Base-by-base conservation (phyloP, 1,140 invertebrate species). In the Portunus trituberculatus region DNA sequence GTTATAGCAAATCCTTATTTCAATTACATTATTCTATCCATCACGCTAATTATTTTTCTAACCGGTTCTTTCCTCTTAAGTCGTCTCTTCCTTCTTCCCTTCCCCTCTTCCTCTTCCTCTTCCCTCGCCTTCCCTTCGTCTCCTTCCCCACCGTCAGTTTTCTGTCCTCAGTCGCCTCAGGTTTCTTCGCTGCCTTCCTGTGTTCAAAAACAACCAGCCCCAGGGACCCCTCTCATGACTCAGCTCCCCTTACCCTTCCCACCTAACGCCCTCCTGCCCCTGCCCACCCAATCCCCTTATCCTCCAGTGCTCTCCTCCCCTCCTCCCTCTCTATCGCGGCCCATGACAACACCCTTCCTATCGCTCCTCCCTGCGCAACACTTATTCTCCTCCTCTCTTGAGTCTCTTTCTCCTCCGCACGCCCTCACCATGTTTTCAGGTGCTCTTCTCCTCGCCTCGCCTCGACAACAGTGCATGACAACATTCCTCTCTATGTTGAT, bases 141-240 rank as follows among this genome's bases (percentile, higher is more conserved):
- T 76, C 32, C 12, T 89, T 6, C 14, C 4, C 87, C 16, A 45
- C 45, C 29, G 16, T 10, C 88, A 90, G 45, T 39, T 52, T 46
- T 90, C 39, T 28, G 32, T 52, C 29, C 31, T 52, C 32, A 28
- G 14, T 3, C 88, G 86, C 7, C n/a, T 88, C 67, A n/a, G n/a
- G 67, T 76, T 76, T 76, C 67, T 76, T 76, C 67, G 67, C 67
- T 8, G n/a, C n/a, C 67, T 76, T 76, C 67, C 67, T n/a, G n/a
- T n/a, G 67, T n/a, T 76, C n/a, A 76, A 76, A 76, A 76, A 76
- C 20, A 76, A 20, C 67, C 67, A 7, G 6, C 67, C 67, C 67
- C 25, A 76, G 67, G 20, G 67, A 76, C 67, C 3, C 67, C 20
- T n/a, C 52, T 59, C 52, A 59, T 59, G 52, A 59, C 52, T 59